Evolutionary conservation across 1,140 invertebrate species (phyloP), one percentile per base, ranked within the genome.

Genomic region (Sinella curviseta): DNA sequence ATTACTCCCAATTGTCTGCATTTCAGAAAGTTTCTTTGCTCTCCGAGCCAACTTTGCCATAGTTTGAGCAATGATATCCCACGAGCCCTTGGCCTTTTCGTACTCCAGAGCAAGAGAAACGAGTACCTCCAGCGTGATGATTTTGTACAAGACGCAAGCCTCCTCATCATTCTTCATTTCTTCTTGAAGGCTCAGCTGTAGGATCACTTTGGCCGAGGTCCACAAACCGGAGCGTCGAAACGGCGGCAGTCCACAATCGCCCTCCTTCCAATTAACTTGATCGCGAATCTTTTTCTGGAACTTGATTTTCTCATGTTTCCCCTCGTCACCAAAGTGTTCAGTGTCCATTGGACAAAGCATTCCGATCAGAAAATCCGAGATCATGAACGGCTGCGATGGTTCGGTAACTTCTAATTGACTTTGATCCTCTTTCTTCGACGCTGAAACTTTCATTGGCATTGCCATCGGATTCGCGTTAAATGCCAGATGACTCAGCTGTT

Each of bases 141-240:
- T 60, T 26, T 60, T 60, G 57, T 60, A 60, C 24, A 26, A 8
- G 12, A 16, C 24, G 4, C 57, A 26, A 4, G 57, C 14, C 24
- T 4, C 14, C 24, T 60, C 14, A n/a, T 60, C 57, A 26, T n/a
- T n/a, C 24, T 4, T 4, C 12, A 60, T 12, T 60, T 60, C 34
- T 24, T 74, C 34, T 8, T 17, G 8, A 16, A 81, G n/a, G 35
- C 77, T 77, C 8, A 78, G 28, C 17, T 78, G 48, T 3, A 78
- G n/a, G 1, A 81, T 55, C 0, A 81, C 80, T 70, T 81, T 81
- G 14, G 57, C 55, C 0, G 70, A 55, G 35, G 74, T 75, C 80
- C 80, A 81, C 1, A 81, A 39, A 26, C 80, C 80, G 28, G 80
- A 81, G 16, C 80, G 67, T 34, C 77, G 67, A 39, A 78, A 74